Conservation (phyloP, 2,113 vertebrate genomes). For the Melanerpes formicivorus region DNA sequence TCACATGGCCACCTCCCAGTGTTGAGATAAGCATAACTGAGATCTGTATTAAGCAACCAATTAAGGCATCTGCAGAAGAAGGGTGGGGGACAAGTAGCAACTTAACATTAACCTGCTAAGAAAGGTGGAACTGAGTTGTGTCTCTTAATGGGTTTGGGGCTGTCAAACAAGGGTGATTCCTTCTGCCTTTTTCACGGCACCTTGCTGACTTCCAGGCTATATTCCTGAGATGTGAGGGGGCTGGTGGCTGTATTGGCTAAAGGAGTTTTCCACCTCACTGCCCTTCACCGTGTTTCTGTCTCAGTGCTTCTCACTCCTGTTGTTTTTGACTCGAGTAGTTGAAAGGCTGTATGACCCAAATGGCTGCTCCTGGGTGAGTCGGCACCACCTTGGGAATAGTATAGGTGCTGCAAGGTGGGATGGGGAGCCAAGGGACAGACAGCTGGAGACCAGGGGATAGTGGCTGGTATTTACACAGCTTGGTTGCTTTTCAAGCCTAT, state of each 20-base stretch:
- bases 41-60: neutral
- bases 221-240: accelerated
- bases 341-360: neutral
- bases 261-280: neutral
- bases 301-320: neutral
- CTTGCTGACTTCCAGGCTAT: neutral
- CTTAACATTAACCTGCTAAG: neutral
- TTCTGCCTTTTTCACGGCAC: neutral
- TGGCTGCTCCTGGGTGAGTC: neutral
- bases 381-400: neutral
- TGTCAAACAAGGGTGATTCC: neutral
- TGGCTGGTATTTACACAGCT: neutral
- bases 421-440: neutral
- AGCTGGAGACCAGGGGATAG: neutral
- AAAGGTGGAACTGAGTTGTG: neutral
- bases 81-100: neutral
- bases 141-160: neutral
- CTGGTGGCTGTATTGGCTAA: neutral
- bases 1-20: neutral
- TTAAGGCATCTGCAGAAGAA: neutral
- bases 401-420: neutral
- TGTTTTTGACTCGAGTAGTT: neutral
- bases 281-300: neutral
- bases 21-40: neutral
- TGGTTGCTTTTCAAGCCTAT: neutral